Evolutionary conservation across 2,888 invertebrate genomes (phyloP).

Genomic region (Baronia brevicornis): DNA sequence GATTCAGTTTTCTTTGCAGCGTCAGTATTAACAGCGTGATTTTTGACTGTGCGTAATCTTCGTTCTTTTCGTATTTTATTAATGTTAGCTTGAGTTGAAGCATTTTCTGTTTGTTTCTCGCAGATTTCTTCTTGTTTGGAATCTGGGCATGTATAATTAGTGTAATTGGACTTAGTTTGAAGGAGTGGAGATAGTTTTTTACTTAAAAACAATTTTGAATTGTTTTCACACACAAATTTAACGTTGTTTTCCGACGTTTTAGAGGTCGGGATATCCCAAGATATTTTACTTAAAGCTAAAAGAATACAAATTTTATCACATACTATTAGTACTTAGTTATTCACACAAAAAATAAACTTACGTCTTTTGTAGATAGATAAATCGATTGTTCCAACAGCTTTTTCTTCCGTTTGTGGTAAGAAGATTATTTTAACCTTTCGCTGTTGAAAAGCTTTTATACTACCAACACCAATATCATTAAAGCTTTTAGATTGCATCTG

Average conservation of each 20-base stretch:
- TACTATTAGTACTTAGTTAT: slow-evolving; percentile 1
- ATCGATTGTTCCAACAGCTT: slow-evolving; percentile 42
- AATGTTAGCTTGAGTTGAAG: slow-evolving; percentile 5
- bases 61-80: slow-evolving; percentile 13
- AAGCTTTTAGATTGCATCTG: slow-evolving; percentile 23
- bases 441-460: slow-evolving; percentile 35
- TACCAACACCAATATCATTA: slow-evolving; percentile 45
- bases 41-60: slow-evolving; percentile 16
- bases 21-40: slow-evolving; percentile 15
- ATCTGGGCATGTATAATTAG: slow-evolving; percentile 28
- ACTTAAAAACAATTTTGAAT: slow-evolving; percentile 27
- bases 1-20: no score
- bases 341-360: slow-evolving; percentile 27
- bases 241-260: slow-evolving; percentile 53
- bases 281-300: background rate
- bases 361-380: slow-evolving; percentile 28
- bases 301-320: slow-evolving; percentile 6
- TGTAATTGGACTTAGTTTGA: slow-evolving; percentile 35
- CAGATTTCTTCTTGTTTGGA: slow-evolving; percentile 9
- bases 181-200: slow-evolving; percentile 49
- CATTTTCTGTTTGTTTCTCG: slow-evolving; percentile 28
- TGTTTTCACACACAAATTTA: slow-evolving; percentile 32
- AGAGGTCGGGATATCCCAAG: slow-evolving; percentile 32
- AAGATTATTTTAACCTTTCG: slow-evolving; percentile 43
- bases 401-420: slow-evolving; percentile 44